Evolutionary conservation across 92 coral and sea anemone genomes (phyloP), one percentile per base, ranked within the genome.

Genomic region (Diadumene lineata): DNA sequence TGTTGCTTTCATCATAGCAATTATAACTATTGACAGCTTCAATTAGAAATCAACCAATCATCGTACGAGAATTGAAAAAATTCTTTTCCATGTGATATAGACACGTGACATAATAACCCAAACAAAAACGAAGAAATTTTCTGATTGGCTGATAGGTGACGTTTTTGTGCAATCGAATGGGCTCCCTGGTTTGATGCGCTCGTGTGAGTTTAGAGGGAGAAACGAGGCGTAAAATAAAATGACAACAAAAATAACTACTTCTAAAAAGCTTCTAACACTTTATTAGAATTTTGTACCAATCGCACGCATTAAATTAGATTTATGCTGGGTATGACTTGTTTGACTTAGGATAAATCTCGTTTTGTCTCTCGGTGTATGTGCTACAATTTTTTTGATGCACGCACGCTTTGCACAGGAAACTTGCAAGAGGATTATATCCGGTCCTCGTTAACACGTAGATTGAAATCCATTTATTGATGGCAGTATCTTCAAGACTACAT

Each of bases 1-100:
- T 90, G 96, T 88, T 87, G 89, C 89, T 84, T 84, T 91, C 97
- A 91, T 91, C 97, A 91, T 86, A 81, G 90, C 90, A 91, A 91
- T 91, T 91, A 91, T 87, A 87, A 91, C 90, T 91, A 88, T 72
- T 91, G 97, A 91, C 97, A 91, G 97, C 78, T 91, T 84, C 81
- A 85, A 84, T 84, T 85, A 87, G 72, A 32, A 64, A 61, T 81
- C 33, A 30, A 67, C 97, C 97, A 91, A 91, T 87, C 88, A 72
- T 24, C 60, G 84, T 24, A n/a, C 32, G 31, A 31, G 31, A 31
- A 44, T 85, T 75, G 61, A 74, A 67, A 67, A 70, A 84, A 74
- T 43, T 80, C 63, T 24, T 48, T 61, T 11, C 88, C 97, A 91
- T 89, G 97, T 91, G 97, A 50, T 69, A 56, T 31, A 26, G 28